Base-by-base conservation (phyloP, 2,797 vertebrate genomes). In the Sylvia borin region DNA sequence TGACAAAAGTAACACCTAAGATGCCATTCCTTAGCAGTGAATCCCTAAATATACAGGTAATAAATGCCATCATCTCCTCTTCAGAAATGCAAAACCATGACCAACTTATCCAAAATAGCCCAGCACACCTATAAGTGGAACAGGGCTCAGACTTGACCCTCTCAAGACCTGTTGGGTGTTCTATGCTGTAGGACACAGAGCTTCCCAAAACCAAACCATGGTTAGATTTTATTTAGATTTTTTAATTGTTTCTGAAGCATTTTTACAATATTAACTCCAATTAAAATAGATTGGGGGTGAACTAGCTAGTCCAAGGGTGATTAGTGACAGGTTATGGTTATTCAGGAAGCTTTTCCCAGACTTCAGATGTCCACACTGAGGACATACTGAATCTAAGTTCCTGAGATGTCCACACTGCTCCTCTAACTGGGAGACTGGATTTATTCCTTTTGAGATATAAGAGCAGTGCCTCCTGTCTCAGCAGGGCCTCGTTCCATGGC, bases 121-220 rank as follows among this genome's bases (percentile, higher is more conserved):
- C 7, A 13, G 16, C 12, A 53, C 29, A 72, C 1, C 9, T 48
- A 2, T 7, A 36, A 64, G 7, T 2, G 2, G 19, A 8, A 40
- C 34, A 77, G 14, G 14, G 57, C 11, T 72, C 27, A 66, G 29
- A n/a, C 2, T 13, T 10, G 15, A 66, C 16, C 13, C 3, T 77
- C 16, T 62, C 25, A 27, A 77, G 32, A 53, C 4, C 2, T 57
- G 5, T 13, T 34, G 24, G 21, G 1, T 57, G 4, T 45, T 83
- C 12, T 45, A 5, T 21, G 7, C 7, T 34, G 4, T 13, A 29
- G 25, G 14, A 82, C 81, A 40, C 16, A 31, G 2, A 11, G 10
- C 17, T 84, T 66, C 16, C 16, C 36, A 19, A 81, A 87, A 72
- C 2, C 16, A 92, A 72, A 27, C 5, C 1, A 1, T 32, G 6